These are phyloP conservation scores for Monarcha castaneiventris DNA, from an alignment of 2,113 vertebrate genomes.

Conservation along the genomic window DNA sequence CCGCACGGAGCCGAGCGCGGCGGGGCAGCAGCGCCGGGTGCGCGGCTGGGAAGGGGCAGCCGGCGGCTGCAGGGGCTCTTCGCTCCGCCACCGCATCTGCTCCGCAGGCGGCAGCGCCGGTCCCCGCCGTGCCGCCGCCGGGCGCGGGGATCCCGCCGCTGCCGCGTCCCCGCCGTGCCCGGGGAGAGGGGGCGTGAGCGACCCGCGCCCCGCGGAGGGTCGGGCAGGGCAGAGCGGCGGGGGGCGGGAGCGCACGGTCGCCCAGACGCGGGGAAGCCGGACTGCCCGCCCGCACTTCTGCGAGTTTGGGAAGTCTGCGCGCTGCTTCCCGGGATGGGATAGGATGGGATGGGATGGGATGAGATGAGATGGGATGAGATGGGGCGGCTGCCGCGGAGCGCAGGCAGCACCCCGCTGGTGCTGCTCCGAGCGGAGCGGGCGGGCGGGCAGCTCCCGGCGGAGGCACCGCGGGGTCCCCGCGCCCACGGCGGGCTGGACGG, in stretches of 20 bases:
- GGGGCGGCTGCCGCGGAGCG: background rate
- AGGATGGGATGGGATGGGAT: background rate
- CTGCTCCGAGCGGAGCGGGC: background rate
- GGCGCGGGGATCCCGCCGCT: background rate
- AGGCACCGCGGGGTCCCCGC: background rate
- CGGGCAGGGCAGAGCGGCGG: background rate
- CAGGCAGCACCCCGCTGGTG: background rate
- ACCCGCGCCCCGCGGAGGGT: background rate
- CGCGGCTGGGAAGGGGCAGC: background rate
- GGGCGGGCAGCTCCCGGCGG: background rate
- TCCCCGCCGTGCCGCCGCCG: background rate
- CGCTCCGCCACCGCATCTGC: background rate
- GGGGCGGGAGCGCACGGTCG: background rate
- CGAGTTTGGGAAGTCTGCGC: background rate
- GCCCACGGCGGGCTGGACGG: background rate
- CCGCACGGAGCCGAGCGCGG: background rate
- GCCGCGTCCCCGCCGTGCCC: background rate
- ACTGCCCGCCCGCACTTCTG: background rate
- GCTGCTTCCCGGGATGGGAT: background rate
- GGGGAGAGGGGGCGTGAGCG: background rate
- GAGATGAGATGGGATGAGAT: background rate
- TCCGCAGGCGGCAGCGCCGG: background rate
- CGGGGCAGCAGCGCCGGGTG: background rate
- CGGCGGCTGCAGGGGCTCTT: background rate
- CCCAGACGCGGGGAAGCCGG: background rate